Percentiles rank a stretch among this genome's conserved stretches.
Conservation (phyloP, 92 coral and sea anemone species). For the Micromussa lordhowensis region DNA sequence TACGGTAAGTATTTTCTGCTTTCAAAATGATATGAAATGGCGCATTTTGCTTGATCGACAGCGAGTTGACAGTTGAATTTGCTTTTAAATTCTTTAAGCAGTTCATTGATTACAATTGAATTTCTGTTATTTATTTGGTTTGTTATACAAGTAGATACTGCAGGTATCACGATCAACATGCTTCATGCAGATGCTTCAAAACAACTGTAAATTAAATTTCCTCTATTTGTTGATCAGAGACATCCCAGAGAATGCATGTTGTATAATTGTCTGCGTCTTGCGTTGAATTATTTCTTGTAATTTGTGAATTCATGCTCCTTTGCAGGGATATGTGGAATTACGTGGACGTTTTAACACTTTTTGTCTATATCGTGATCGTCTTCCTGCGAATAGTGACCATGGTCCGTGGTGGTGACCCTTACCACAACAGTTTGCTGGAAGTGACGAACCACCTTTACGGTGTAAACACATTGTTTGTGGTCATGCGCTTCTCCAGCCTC, state of each 20-base stretch:
- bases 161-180: background rate
- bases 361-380: slow-evolving; percentile 20
- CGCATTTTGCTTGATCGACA: background rate
- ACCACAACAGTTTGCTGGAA: slow-evolving; percentile 27
- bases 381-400: slow-evolving; percentile 26
- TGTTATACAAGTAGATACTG: background rate
- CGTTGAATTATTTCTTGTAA: background rate
- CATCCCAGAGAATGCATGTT: background rate
- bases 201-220: background rate
- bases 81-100: too few species aligned
- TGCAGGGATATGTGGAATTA: slow-evolving; percentile 66
- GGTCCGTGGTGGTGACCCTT: slow-evolving; percentile 11
- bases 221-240: background rate
- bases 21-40: background rate
- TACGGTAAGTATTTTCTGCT: background rate
- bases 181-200: background rate
- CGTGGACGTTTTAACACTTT: slow-evolving; percentile 25
- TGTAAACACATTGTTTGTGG: slow-evolving; percentile 29
- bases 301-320: background rate
- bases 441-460: slow-evolving; percentile 30
- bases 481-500: slow-evolving; percentile 42
- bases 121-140: background rate
- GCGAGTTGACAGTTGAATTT: background rate
- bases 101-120: background rate
- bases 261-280: background rate